Percentiles rank a stretch among this genome's conserved stretches.
Evolutionary conservation across 2,797 vertebrate genomes (phyloP).

Genomic region (Gymnothorax reevesii): DNA sequence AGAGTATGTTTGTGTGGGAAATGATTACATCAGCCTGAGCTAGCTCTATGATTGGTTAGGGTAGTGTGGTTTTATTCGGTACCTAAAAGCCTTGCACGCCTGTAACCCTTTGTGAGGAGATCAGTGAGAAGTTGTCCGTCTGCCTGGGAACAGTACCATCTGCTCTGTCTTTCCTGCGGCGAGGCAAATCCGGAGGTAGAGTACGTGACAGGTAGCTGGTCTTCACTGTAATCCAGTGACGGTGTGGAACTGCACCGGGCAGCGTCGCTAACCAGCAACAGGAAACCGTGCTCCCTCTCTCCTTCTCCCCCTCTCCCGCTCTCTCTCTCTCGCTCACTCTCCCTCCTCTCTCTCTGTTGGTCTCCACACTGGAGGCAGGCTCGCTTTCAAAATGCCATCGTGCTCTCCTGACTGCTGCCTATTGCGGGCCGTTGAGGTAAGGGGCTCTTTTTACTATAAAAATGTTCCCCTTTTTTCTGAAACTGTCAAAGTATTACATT

Average conservation of each 20-base stretch:
- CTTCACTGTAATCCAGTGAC: slow-evolving; percentile 43
- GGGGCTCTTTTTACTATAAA: slow-evolving; percentile 51
- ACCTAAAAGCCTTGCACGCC: slow-evolving; percentile 59
- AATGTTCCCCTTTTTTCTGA: slow-evolving; percentile 42
- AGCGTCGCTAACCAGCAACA: slow-evolving; percentile 48
- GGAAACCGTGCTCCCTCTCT: slow-evolving; percentile 41
- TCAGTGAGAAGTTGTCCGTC: slow-evolving; percentile 57
- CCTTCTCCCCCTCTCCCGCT: slow-evolving; percentile 30
- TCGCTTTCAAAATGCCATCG: slow-evolving; percentile 89
- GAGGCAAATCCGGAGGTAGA: slow-evolving; percentile 29
- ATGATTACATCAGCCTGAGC: slow-evolving; percentile 68
- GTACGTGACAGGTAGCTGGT: slow-evolving; percentile 62
- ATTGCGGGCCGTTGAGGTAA: slow-evolving; percentile 88
- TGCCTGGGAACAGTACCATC: slow-evolving; percentile 60
- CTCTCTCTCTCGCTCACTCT: slow-evolving; percentile 44
- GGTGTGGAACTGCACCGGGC: slow-evolving; percentile 46
- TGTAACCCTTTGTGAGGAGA: slow-evolving; percentile 67
- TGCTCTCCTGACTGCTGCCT: slow-evolving; percentile 90
- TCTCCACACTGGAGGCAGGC: slow-evolving; percentile 71
- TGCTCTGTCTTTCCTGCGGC: slow-evolving; percentile 17
- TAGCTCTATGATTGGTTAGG: slow-evolving; percentile 63
- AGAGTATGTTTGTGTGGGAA: slow-evolving; percentile 56
- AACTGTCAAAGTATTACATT: background rate
- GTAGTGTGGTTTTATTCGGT: slow-evolving; percentile 65
- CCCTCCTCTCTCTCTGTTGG: slow-evolving; percentile 58